Evolutionary conservation across 2,888 invertebrate genomes (phyloP), one percentile per base, ranked within the genome.

Genomic region (Drosophila longiperda): DNA sequence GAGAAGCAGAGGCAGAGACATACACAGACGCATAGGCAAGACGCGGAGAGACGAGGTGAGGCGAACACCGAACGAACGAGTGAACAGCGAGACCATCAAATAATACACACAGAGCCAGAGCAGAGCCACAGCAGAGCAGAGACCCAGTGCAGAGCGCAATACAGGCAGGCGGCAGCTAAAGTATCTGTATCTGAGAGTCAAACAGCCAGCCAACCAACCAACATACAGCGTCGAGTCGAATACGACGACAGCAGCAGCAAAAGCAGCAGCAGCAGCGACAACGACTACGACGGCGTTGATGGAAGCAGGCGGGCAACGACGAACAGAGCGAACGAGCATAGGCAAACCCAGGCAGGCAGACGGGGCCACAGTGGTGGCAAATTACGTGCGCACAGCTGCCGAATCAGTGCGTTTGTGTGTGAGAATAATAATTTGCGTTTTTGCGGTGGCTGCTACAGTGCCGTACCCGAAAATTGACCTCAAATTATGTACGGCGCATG

Each of bases 1-100:
- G 76, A 84, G 64, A 83, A 67, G 78, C 71, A 82, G 80, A 70
- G 55, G 65, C 72, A 45, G 15, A 80, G 68, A 63, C 55, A 78
- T 67, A 79, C 65, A 82, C 55, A 72, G 66, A 54, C 63, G 65
- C 55, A 73, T 59, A 75, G 52, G 72, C 55, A 69, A 57, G 59
- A 52, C 80, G 50, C 64, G 45, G 40, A 9, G n/a, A 40, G 11
- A 12, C 42, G 45, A 20, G 50, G 50, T 55, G 58, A 54, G 62
- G 55, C 81, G 54, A 73, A 15, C 45, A 54, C 59, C 67, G 66
- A 59, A 63, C 79, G 85, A 82, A 85, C 86, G 88, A 85, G 75
- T 66, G 75, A 83, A 84, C 87, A 86, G 90, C 90, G 91, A 86
- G 91, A 85, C 85, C 85, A 85, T 85, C 85, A 85, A 89, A 90